A percentile compares a stretch with the other conserved stretches of the same genome.
These are phyloP conservation scores for Apamea epomidion DNA, from an alignment of 2,888 invertebrate species.

Conservation along the genomic window DNA sequence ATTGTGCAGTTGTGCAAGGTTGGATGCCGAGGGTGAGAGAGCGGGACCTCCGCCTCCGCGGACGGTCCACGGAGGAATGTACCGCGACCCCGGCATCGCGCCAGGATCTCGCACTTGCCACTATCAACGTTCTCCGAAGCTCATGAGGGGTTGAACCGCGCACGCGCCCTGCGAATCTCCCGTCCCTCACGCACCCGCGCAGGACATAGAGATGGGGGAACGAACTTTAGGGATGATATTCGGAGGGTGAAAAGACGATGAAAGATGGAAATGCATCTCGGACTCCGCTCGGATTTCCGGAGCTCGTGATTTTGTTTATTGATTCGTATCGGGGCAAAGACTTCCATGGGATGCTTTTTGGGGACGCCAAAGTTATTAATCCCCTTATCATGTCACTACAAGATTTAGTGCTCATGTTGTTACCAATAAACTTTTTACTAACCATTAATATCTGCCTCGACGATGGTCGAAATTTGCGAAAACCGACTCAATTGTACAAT, in stretches of 20 bases:
- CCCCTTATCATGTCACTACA: slow-evolving; percentile 82
- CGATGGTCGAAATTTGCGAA: slow-evolving; percentile 55
- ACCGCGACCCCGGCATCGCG: slow-evolving; percentile 83
- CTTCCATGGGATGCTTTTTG: slow-evolving; percentile 77
- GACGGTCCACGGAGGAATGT: slow-evolving; percentile 89
- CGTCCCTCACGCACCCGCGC: slow-evolving; percentile 78
- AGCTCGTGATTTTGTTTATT: slow-evolving; percentile 90
- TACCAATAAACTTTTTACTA: slow-evolving; percentile 77
- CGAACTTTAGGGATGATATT: slow-evolving; percentile 87
- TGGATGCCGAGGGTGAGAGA: slow-evolving; percentile 85
- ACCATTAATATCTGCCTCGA: slow-evolving; percentile 72
- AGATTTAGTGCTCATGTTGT: slow-evolving; percentile 81
- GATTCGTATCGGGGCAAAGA: slow-evolving; percentile 84
- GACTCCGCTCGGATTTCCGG: slow-evolving; percentile 90
- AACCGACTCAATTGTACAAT: slow-evolving; percentile 61
- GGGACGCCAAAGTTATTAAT: slow-evolving; percentile 83
- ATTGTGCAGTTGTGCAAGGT: slow-evolving; percentile 71
- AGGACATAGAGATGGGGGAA: slow-evolving; percentile 75
- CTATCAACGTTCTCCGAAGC: slow-evolving; percentile 85
- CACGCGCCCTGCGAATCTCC: slow-evolving; percentile 79
- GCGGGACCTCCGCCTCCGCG: slow-evolving; percentile 88
- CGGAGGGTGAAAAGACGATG: slow-evolving; percentile 89
- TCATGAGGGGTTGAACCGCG: slow-evolving; percentile 87
- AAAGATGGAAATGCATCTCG: slow-evolving; percentile 90
- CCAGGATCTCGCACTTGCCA: slow-evolving; percentile 85